phyloP scores from a whole-genome alignment of 2,888 invertebrate genomes.

The Bombylius major region DNA sequence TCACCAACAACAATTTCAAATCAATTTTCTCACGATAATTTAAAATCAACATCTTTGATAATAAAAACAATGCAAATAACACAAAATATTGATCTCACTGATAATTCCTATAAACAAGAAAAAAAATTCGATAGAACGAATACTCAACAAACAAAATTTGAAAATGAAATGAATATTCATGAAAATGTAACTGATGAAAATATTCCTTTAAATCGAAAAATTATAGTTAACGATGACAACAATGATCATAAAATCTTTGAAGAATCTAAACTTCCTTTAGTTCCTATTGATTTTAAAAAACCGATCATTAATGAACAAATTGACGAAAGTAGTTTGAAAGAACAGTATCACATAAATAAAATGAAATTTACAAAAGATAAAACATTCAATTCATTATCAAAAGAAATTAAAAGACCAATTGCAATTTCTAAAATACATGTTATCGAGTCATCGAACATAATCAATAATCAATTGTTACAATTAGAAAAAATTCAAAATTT shows the following conservation, averaged over 20 bases:
- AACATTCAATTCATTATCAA: neutral
- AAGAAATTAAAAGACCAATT: conserved; percentile 18
- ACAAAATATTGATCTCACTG: too few species aligned
- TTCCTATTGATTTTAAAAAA: neutral
- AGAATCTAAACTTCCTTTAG: neutral
- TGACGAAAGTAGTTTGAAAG: too few species aligned
- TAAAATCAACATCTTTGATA: conserved; percentile 36
- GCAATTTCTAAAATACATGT: conserved; percentile 31
- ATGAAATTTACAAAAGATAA: too few species aligned
- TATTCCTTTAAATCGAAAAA: too few species aligned
- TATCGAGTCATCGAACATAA: conserved; percentile 27
- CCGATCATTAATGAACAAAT: too few species aligned
- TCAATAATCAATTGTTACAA: conserved; percentile 32
- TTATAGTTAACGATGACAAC: too few species aligned
- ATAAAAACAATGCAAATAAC: conserved; percentile 35
- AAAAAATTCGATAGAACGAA: too few species aligned
- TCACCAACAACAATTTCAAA: neutral
- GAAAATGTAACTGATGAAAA: too few species aligned
- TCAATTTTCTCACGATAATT: neutral
- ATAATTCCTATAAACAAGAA: too few species aligned
- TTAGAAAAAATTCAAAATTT: conserved; percentile 31
- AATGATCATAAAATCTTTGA: neutral
- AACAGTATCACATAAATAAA: too few species aligned
- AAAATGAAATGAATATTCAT: too few species aligned
- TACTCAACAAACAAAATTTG: too few species aligned